Conservation (phyloP, 1,140 invertebrate genomes). For the Leptopilina boulardi region DNA sequence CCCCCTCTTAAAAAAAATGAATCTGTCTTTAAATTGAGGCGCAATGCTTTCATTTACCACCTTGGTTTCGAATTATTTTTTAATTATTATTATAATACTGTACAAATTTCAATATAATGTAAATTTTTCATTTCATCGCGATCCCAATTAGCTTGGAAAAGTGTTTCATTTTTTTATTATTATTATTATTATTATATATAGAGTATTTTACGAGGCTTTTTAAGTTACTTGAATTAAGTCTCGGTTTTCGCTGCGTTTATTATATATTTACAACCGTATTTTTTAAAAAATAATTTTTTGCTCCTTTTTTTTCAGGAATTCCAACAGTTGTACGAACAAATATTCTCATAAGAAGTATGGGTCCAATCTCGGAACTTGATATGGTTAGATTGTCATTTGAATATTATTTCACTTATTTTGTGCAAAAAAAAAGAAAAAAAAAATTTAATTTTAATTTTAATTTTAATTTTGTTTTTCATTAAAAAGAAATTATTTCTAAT, state of each 20-base stretch:
- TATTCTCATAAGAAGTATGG: conserved; percentile 95
- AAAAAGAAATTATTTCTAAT: no score
- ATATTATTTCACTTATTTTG: not conserved
- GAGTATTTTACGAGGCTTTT: not conserved
- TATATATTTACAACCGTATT: no score
- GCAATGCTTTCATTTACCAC: no score
- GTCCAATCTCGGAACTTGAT: conserved; percentile 95
- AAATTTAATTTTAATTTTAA: no score
- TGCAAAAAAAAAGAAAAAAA: no score
- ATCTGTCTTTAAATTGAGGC: no score
- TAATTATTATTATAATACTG: not conserved
- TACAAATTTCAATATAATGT: not conserved
- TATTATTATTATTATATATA: no score
- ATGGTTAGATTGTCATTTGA: conserved; percentile 82
- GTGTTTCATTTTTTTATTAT: conserved; percentile 1
- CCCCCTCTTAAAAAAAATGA: no score
- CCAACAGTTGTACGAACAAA: conserved; percentile 94
- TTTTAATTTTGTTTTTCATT: no score
- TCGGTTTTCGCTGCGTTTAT: not conserved
- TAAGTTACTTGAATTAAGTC: not conserved
- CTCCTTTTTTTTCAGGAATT: conserved; percentile 79
- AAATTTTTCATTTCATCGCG: not conserved
- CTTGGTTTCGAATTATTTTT: not conserved
- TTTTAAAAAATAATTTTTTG: no score
- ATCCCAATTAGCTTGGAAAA: conserved; percentile 4